These are phyloP conservation scores for Nysson spinosus DNA, from an alignment of 2,888 invertebrate genomes.

Conservation along the genomic window DNA sequence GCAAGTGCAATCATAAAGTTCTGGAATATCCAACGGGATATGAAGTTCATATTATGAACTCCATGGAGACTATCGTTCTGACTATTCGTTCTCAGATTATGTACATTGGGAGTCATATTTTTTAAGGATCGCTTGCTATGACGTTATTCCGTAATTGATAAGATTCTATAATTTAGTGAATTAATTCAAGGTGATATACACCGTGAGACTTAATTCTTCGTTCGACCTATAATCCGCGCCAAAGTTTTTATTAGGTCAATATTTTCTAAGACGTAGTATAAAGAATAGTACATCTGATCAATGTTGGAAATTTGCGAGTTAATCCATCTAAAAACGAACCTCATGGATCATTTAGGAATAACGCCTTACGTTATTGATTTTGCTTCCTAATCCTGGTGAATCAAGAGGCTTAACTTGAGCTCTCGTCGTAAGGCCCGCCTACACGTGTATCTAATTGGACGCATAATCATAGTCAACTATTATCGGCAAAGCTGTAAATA, in stretches of 20 bases:
- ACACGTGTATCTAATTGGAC: slow-evolving; percentile 37
- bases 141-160: too few species aligned
- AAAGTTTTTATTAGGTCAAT: too few species aligned
- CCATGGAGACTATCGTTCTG: not conserved
- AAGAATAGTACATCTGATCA: too few species aligned
- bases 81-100: not conserved
- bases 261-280: too few species aligned
- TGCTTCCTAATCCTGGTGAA: not conserved
- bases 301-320: too few species aligned
- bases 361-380: slow-evolving; percentile 1
- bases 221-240: too few species aligned
- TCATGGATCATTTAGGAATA: not conserved
- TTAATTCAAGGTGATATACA: too few species aligned
- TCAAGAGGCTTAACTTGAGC: slow-evolving; percentile 14
- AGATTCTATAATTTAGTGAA: too few species aligned
- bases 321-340: slow-evolving; percentile 25
- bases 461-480: too few species aligned
- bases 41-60: not conserved
- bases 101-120: too few species aligned
- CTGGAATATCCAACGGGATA: not conserved
- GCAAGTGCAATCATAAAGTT: slow-evolving; percentile 10
- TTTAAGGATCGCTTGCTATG: too few species aligned
- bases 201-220: too few species aligned
- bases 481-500: slow-evolving; percentile 9
- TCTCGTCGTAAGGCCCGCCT: not conserved